Conservation (phyloP, 1,140 invertebrate species). For the Drosophila punjabiensis region DNA sequence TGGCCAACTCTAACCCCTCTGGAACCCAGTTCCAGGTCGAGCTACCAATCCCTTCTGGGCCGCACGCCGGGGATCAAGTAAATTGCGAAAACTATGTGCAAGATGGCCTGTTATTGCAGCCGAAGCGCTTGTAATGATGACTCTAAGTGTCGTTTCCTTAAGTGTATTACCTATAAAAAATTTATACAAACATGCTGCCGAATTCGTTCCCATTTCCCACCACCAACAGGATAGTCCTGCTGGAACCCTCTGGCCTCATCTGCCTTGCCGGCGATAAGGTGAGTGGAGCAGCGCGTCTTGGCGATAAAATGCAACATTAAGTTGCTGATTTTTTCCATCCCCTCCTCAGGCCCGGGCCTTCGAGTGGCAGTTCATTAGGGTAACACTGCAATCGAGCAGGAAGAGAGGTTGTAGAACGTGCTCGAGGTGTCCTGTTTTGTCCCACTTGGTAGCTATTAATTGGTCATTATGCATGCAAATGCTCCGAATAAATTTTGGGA, state of each 20-base stretch:
- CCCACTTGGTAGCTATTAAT: conserved; percentile 30
- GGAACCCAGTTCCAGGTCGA: conserved; percentile 1
- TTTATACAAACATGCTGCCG: conserved; percentile 84
- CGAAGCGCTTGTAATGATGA: conserved; percentile 85
- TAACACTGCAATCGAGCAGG: conserved; percentile 44
- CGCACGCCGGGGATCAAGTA: conserved; percentile 76
- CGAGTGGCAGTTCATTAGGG: conserved; percentile 75
- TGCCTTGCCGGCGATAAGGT: conserved; percentile 49
- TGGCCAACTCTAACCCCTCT: conserved; percentile 4
- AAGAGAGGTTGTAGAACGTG: conserved; percentile 36
- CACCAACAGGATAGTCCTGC: conserved; percentile 36
- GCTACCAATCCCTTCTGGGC: conserved; percentile 11
- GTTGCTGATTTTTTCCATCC: conserved; percentile 67
- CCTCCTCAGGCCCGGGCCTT: conserved; percentile 29
- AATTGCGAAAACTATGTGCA: conserved; percentile 85
- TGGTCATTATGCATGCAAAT: conserved; percentile 45
- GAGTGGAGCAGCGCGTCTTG: conserved; percentile 37
- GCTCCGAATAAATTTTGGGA: conserved; percentile 7
- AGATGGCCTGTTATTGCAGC: conserved; percentile 85
- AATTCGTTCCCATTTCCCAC: conserved; percentile 61
- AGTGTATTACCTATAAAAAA: conserved; percentile 86
- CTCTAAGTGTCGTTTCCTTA: conserved; percentile 85
- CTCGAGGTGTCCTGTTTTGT: conserved; percentile 9
- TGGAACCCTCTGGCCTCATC: conserved; percentile 42
- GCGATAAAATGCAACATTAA: conserved; percentile 85